Base-by-base conservation (phyloP, 2,888 invertebrate species). In the Xanthorhoe designata region DNA sequence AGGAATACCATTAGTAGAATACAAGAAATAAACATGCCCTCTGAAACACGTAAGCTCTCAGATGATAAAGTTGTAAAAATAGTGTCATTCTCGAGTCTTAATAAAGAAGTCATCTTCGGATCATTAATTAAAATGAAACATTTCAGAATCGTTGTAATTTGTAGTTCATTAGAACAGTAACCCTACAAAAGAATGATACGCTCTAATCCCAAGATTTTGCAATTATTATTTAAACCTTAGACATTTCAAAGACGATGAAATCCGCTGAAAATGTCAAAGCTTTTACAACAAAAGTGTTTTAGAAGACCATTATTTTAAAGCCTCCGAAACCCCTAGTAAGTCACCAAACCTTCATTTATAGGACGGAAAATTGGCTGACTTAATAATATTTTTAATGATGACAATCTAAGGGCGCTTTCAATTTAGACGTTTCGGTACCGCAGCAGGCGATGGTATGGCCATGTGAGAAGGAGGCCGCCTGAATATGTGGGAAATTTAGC, bases 321-420 rank as follows among this genome's bases (percentile, higher is more conserved):
- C 19, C 42, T 10, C 45, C 17, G 45, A 32, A 13, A 57, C 59
- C 53, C n/a, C 47, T 52, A 52, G 32, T 47, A 32, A 47, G 45
- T 32, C 8, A 32, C 29, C 18, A 29, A 29, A 52, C 15, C 29
- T 15, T 13, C 29, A 52, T 52, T 52, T 32, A 52, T 29, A 52
- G 29, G 38, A 42, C 13, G 38, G 38, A 42, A 42, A 42, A 42
- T 42, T 42, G 38, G 38, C 38, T 42, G 13, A 13, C 13, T 42
- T 42, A 9, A 38, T 13, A 42, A 42, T 42, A 42, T 42, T 42
- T 42, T 24, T 24, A 24, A 24, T 4, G 24, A 24, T 24, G 4
- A 24, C n/a, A n/a, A n/a, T n/a, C n/a, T n/a, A n/a, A n/a, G n/a
- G n/a, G n/a, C n/a, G n/a, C n/a, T n/a, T n/a, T n/a, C n/a, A n/a